Base-by-base conservation (phyloP, 2,113 vertebrate species). In the Pelmatolapia mariae region DNA sequence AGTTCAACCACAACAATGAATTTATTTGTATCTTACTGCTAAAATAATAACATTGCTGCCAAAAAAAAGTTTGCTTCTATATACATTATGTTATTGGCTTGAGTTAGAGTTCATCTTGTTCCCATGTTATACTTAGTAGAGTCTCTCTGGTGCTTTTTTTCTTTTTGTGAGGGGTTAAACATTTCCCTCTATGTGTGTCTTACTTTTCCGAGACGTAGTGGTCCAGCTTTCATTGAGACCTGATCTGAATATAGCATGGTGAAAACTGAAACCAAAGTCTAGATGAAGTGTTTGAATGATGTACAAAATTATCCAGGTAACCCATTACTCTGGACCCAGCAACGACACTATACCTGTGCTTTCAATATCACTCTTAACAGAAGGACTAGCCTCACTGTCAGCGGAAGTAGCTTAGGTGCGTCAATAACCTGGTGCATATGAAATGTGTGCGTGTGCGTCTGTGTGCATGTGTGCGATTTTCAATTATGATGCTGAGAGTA, bases 271-370 rank as follows among this genome's bases (percentile, higher is more conserved):
- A 96, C 96, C 97, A 97, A 97, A 97, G 95, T 91, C 88, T 93
- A 93, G 90, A 95, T 93, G 90, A 87, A 82, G 83, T 93, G 89
- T 95, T 96, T 95, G 90, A 95, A 94, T 95, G 78, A 94, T 95
- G 93, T 96, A 91, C 79, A 89, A 93, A 92, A 84, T 43, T 90
- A 87, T 97, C 96, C 96, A 89, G 96, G 95, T 96, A 93, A 95
- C 88, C 22, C 93, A 96, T 92, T 96, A 96, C 95, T 94, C 94
- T 96, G 97, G 96, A 96, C 97, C 97, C 97, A 97, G 96, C 96
- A 97, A 97, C 96, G 93, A 96, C 94, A 94, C 93, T 91, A 96
- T 97, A 97, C 96, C 97, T 97, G 95, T 95, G 89, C 90, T 96
- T 94, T 95, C 87, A 93, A 89, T 94, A 93, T 90, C 94, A 95